Conservation (phyloP, 2,888 invertebrate genomes). For the Microlaimidae sp. region DNA sequence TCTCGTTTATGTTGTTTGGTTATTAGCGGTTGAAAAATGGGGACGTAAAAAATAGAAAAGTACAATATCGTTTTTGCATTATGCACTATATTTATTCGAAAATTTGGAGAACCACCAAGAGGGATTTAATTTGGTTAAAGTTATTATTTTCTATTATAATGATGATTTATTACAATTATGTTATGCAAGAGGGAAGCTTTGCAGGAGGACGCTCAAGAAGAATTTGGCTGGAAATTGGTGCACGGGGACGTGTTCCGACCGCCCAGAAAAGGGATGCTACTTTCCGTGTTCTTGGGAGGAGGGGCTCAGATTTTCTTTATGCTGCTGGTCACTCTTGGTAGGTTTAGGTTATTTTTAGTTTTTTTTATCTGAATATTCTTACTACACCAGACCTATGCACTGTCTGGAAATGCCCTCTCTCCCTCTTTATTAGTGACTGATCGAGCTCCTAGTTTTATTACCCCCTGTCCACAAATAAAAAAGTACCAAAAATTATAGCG, state of each 20-base stretch:
- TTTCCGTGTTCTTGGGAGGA: constrained; percentile 85
- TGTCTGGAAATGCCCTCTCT: no score
- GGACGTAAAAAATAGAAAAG: no score
- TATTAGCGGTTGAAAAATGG: no score
- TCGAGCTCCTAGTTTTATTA: no score
- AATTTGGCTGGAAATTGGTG: constrained; percentile 52
- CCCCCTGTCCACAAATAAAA: no score
- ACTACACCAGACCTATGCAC: no score
- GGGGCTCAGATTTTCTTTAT: constrained; percentile 90
- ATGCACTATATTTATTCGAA: no score
- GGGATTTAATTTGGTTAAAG: background rate
- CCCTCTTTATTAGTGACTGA: no score
- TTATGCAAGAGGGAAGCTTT: background rate
- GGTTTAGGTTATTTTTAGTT: constrained; percentile 19
- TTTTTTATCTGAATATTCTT: background rate
- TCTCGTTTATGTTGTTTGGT: no score
- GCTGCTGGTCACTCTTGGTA: constrained; percentile 73
- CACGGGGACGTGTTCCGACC: constrained; percentile 50
- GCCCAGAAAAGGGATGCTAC: constrained; percentile 74
- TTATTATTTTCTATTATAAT: background rate
- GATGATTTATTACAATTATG: constrained; percentile 9
- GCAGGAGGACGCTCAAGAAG: constrained; percentile 61
- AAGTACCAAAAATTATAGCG: no score
- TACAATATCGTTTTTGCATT: no score
- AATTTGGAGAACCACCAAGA: background rate